Evolutionary conservation across 2,113 vertebrate species (phyloP), one percentile per base, ranked within the genome.

Genomic region (Channa argus): DNA sequence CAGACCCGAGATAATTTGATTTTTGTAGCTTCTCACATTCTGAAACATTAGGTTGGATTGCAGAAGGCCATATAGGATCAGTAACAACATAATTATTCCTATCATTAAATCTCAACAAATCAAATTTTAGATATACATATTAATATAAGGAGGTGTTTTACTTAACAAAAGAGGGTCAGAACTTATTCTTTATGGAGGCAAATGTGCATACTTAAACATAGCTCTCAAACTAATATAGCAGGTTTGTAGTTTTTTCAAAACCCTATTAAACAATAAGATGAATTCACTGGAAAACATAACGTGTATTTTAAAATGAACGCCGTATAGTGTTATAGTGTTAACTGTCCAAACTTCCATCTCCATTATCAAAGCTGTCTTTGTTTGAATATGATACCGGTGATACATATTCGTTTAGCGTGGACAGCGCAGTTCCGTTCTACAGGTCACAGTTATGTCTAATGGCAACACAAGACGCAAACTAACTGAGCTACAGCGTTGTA

Each of bases 1-100:
- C 80, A 67, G 79, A 78, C 80, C 68, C 75, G 62, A 81, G 82
- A 88, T 89, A 90, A 92, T 82, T 63, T 88, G 86, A 86, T 87
- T 89, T 89, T 80, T 91, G 83, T 79, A 73, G 76, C 12, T 39
- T 81, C 80, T 89, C 70, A 43, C 81, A 65, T 84, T 81, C 51
- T 63, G 54, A 86, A 54, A 88, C 75, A 82, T 68, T 68, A 63
- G 72, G 69, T 24, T 14, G 52, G 47, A 68, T 59, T 74, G 60
- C 59, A 76, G 50, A 37, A 15, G 56, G 72, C 74, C 47, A 74
- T 36, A 59, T 11, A 52, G 37, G 41, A n/a, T 80, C 59, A 80
- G 36, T 55, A 76, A 54, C 10, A 75, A 6, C 13, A 38, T 39
- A 34, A 62, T 49, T 72, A 12, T 47, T 54, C 7, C 11, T 5